Percentiles rank a stretch among this genome's conserved stretches.
Evolutionary conservation across 2,113 vertebrate species (phyloP).

Genomic region (Pedionomus torquatus): DNA sequence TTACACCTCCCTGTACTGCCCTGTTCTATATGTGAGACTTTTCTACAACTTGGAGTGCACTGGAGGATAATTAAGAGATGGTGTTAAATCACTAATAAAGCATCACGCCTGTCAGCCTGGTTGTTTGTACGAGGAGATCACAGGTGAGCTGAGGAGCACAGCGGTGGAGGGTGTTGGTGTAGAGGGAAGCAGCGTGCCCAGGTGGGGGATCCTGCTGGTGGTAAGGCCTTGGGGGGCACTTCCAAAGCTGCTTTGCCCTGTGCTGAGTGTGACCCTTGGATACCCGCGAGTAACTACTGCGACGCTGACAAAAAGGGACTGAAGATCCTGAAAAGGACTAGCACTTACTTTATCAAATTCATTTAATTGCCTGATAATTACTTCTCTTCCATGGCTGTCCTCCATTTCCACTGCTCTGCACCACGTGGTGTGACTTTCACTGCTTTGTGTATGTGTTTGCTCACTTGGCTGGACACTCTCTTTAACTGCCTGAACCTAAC

Average conservation of each 20-base stretch:
- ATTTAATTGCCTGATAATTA: neutral
- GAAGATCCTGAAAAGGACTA: neutral
- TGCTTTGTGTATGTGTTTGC: slow-evolving; percentile 15
- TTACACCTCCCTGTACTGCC: neutral
- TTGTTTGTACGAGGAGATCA: rapidly evolving
- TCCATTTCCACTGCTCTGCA: slow-evolving; percentile 36
- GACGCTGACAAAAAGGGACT: neutral
- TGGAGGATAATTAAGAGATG: neutral
- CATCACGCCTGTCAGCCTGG: neutral
- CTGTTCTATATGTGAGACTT: neutral
- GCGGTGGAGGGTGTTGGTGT: neutral
- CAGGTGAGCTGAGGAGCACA: neutral
- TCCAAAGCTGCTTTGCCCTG: neutral
- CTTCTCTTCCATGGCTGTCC: slow-evolving; percentile 11
- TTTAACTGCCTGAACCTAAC: neutral
- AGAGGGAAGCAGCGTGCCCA: neutral
- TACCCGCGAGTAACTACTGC: neutral
- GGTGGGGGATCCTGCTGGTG: neutral
- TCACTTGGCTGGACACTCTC: neutral
- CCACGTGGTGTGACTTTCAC: neutral
- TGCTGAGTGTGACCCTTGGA: neutral
- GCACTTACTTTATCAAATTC: neutral
- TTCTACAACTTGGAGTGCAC: neutral
- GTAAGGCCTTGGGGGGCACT: neutral
- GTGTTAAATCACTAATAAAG: neutral